Evolutionary conservation across 2,113 vertebrate genomes (phyloP), one percentile per base, ranked within the genome.

Genomic region (Amphilophus citrinellus): DNA sequence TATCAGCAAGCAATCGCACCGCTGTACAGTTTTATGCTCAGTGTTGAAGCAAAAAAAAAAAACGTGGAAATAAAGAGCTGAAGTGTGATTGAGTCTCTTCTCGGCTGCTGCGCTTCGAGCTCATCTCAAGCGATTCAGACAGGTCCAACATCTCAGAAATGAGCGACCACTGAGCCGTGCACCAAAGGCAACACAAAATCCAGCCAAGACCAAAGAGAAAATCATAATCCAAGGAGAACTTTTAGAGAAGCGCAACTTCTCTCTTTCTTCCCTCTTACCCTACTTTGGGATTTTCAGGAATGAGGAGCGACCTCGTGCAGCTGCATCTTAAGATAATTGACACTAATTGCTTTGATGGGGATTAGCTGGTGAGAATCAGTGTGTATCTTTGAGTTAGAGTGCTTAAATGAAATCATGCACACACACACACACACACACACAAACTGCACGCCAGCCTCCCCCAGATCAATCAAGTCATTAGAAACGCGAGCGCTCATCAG

Each of bases 281-380:
- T 77, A 68, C 86, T 86, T 77, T 79, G 82, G 80, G 87, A 80
- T 89, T 85, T 90, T 79, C 71, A 53, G 66, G 80, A 80, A 18
- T 73, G 80, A 82, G 89, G 65, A 91, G 82, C 83, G 63, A 88
- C 87, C 84, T 93, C 90, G 87, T 62, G 20, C 93, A 91, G 92
- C 95, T 94, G 94, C 92, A 80, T 92, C 91, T 86, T 88, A 88
- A 94, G 86, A 92, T 95, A 95, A 95, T 93, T 96, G 93, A 94
- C 91, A 88, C 79, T 93, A 94, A 95, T 95, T 94, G 89, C 93
- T 90, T 94, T 88, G 92, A 95, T 94, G 92, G 90, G 93, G 88
- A 95, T 95, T 94, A 94, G 91, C 91, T 89, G 60, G 88, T 92
- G 80, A 89, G 89, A 94, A 94, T 91, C 83, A 79, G 81, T 93